Evolutionary conservation across 2,113 vertebrate species (phyloP).

Genomic region (Apteryx owenii): DNA sequence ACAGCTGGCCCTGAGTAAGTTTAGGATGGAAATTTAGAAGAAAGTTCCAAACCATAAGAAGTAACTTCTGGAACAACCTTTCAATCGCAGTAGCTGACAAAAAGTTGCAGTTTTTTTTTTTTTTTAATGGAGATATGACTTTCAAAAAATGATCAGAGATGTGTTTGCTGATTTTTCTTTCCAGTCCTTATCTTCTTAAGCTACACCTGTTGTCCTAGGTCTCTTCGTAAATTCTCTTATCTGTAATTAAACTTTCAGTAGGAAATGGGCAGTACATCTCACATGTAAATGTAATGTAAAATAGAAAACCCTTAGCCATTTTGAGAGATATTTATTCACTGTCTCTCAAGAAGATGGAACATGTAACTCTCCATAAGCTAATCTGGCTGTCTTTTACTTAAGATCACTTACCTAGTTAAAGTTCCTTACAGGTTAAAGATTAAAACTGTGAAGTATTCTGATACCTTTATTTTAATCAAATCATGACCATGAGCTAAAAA

Average conservation of each 20-base stretch:
- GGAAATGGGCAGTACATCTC: not conserved
- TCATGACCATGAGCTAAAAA: not conserved
- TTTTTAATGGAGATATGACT: rapidly evolving
- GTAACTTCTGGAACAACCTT: not conserved
- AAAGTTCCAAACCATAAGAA: not conserved
- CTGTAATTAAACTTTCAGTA: not conserved
- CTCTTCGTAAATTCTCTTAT: not conserved
- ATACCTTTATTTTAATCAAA: not conserved
- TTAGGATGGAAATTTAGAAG: constrained; percentile 1
- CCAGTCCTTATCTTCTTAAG: not conserved
- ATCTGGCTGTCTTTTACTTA: not conserved
- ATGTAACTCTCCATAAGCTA: not conserved
- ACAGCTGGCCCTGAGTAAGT: not conserved
- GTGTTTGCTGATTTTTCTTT: not conserved
- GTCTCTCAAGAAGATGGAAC: not conserved
- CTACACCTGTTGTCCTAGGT: not conserved
- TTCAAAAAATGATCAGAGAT: not conserved
- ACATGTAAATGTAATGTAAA: not conserved
- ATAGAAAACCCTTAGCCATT: not conserved
- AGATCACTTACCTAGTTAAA: not conserved
- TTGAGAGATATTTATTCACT: not conserved
- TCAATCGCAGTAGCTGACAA: not conserved
- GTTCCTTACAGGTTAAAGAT: not conserved
- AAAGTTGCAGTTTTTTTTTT: not conserved
- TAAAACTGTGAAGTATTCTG: not conserved